Evolutionary conservation across 2,797 vertebrate genomes (phyloP).

Genomic region (Eulemur coronatus): DNA sequence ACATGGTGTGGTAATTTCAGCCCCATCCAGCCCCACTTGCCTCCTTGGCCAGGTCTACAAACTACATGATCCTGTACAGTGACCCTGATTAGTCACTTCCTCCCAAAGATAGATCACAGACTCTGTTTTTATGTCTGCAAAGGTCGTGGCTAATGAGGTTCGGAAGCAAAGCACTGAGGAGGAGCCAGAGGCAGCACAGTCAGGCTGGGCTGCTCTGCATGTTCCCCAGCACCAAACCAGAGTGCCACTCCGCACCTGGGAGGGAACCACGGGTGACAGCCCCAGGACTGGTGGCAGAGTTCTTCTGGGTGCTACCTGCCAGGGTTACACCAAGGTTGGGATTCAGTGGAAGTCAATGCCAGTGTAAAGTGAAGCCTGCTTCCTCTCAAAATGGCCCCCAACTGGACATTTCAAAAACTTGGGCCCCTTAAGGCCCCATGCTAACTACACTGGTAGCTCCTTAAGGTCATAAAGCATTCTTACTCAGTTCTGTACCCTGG

Average conservation of each 20-base stretch:
- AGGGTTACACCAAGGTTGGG: neutral
- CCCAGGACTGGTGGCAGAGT: neutral
- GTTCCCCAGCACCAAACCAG: neutral
- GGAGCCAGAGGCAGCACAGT: neutral
- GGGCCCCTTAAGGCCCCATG: neutral
- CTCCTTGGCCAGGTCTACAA: neutral
- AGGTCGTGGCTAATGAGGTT: neutral
- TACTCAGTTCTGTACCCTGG: neutral
- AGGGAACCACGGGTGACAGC: neutral
- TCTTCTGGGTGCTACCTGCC: neutral
- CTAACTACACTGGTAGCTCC: neutral
- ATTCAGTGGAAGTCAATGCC: neutral
- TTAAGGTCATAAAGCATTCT: neutral
- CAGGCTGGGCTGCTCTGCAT: neutral
- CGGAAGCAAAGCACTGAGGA: constrained; percentile 12
- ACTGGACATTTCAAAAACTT: neutral
- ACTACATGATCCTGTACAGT: neutral
- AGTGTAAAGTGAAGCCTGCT: neutral
- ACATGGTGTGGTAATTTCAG: neutral
- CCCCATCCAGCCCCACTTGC: neutral
- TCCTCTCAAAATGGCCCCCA: neutral
- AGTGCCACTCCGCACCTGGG: neutral
- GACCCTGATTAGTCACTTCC: constrained; percentile 11
- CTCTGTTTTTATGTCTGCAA: neutral
- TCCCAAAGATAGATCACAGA: neutral